Percentiles rank a stretch among this genome's conserved stretches.
Conservation (phyloP, 2,113 vertebrate genomes). For the Lethenteron reissneri region DNA sequence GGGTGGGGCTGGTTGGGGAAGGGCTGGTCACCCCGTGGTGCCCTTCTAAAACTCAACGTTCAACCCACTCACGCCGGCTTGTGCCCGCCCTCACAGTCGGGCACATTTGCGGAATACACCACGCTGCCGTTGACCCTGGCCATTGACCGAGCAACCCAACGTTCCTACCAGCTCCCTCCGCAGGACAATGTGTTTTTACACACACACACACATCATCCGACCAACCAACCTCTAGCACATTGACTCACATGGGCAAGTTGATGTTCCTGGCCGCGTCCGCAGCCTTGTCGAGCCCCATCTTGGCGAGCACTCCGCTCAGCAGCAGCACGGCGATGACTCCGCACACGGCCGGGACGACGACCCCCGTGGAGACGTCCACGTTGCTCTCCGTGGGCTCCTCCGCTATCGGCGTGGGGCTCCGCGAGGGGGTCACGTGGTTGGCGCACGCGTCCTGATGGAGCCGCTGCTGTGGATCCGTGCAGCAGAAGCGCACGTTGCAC, state of each 20-base stretch:
- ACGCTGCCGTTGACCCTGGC: no score
- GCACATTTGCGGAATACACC: no score
- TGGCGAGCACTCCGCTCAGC: slow-evolving; percentile 66
- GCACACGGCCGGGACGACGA: slow-evolving; percentile 86
- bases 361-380: slow-evolving; percentile 57
- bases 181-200: neutral
- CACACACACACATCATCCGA: neutral
- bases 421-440: slow-evolving; percentile 66
- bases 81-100: no score
- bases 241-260: slow-evolving; percentile 54
- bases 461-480: slow-evolving; percentile 55
- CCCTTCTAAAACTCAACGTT: no score
- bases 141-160: no score
- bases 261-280: slow-evolving; percentile 47
- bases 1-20: no score
- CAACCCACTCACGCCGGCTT: no score
- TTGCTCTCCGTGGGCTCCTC: slow-evolving; percentile 35
- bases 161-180: no score
- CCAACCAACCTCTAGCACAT: neutral
- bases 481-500: slow-evolving; percentile 91
- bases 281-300: slow-evolving; percentile 56
- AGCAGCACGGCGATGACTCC: slow-evolving; percentile 79
- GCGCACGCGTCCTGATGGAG: slow-evolving; percentile 26
- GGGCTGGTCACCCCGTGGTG: no score
- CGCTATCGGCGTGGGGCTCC: slow-evolving; percentile 48